Percentiles rank a stretch among this genome's conserved stretches.
Evolutionary conservation across 2,113 vertebrate species (phyloP).

Genomic region (Platysternon megacephalum): DNA sequence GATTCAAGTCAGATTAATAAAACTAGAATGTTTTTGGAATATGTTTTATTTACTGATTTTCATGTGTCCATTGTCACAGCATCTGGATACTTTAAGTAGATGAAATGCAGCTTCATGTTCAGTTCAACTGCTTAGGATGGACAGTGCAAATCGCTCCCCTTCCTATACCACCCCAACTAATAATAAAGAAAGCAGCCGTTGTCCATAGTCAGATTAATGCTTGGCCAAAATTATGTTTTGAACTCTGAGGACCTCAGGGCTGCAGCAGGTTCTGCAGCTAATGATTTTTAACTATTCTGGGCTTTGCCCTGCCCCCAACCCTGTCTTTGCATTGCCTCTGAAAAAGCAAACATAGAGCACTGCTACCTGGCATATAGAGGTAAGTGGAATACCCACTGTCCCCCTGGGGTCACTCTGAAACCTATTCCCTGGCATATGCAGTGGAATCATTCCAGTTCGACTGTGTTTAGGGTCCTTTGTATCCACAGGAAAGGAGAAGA

Average conservation of each 20-base stretch:
- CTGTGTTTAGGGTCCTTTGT: neutral
- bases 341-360: neutral
- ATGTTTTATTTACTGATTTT: constrained; percentile 38
- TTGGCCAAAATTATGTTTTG: neutral
- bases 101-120: neutral
- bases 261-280: neutral
- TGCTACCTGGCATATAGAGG: rapidly evolving
- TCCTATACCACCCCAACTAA: neutral
- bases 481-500: neutral
- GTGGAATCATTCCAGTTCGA: neutral
- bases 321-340: neutral
- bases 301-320: neutral
- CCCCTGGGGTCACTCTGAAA: neutral
- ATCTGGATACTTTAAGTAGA: neutral
- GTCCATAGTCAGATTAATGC: neutral
- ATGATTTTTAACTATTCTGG: neutral
- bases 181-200: neutral
- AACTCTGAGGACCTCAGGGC: neutral
- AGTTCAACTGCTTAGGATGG: neutral
- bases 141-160: neutral
- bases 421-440: neutral
- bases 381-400: neutral
- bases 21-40: constrained; percentile 14
- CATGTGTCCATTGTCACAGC: neutral
- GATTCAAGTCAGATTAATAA: constrained; percentile 40